Conservation (phyloP, 2,113 vertebrate species). For the Phalacrocorax carbo region DNA sequence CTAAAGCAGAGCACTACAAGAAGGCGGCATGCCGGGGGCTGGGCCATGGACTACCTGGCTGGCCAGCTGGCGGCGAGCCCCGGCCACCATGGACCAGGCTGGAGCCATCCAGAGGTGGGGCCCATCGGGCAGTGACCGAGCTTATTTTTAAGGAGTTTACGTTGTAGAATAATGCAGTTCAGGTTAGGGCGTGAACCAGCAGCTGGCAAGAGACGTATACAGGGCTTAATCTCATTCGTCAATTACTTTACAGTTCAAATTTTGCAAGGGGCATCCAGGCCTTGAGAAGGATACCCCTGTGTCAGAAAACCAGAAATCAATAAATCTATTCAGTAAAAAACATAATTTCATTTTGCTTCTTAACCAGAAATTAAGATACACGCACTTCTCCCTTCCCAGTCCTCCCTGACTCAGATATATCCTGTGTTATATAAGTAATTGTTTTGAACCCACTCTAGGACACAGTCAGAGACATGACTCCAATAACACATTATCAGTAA, state of each 20-base stretch:
- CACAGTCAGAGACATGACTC: conserved; percentile 64
- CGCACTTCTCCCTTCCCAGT: neutral
- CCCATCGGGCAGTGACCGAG: neutral
- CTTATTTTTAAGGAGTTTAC: neutral
- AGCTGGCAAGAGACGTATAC: neutral
- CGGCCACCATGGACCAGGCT: neutral
- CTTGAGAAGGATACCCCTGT: neutral
- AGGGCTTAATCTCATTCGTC: neutral
- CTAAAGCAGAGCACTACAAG: neutral
- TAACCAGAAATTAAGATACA: conserved; percentile 38
- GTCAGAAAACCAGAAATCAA: neutral
- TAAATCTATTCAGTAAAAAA: conserved; percentile 18
- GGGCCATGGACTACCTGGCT: neutral
- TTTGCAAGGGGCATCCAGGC: neutral
- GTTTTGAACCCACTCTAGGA: conserved; percentile 62
- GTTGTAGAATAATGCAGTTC: neutral
- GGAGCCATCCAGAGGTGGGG: neutral
- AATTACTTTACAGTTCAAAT: neutral
- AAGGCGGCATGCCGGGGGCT: accelerated
- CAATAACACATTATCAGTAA: conserved; percentile 68
- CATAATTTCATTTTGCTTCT: conserved; percentile 48
- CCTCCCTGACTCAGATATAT: conserved; percentile 24
- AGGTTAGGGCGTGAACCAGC: neutral
- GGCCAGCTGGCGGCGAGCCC: neutral
- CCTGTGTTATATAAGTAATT: conserved; percentile 61